Evolutionary conservation across 37 sponge, comb jelly and placozoan genomes (phyloP), one percentile per base, ranked within the genome.

Genomic region (Ianthella basta): DNA sequence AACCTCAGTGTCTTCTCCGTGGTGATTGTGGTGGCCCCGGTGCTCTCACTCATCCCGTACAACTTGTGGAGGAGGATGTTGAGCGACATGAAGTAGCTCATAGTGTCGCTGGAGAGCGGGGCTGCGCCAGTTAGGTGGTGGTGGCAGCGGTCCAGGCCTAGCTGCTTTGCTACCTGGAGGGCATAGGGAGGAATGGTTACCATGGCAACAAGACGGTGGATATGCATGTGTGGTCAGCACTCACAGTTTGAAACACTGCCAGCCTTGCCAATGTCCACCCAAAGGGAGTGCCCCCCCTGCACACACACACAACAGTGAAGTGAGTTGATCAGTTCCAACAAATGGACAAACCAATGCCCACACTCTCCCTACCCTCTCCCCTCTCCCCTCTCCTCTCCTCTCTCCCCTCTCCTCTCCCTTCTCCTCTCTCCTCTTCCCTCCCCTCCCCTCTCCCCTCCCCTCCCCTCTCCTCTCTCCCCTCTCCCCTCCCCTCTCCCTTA

Each of bases 21-120:
- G 8, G 91, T 92, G 59, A 93, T 79, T 37, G 91, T 93, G 29
- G 94, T 87, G 2, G 94, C 91, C 0, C 92, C 92, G 56, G 94
- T 81, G 35, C 90, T 91, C 61, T 97, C 98, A 57, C 88, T 93
- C 94, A 97, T 92, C 23, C 99, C 99, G 82, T 97, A 99, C 23
- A 99, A 55, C 82, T 99, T 92, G 59, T 91, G 85, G 14, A 99
- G 85, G 18, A 93, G 86, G 21, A 99, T 88, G 68, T 99, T 87
- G 77, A 99, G 25, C 72, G 91, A 89, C 84, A 88, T 88, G 89
- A 97, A 99, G 89, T 92, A 99, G 23, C 82, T 78, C 35, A 96
- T 80, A 0, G 95, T 93, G 37, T 95, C 94, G 53, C 88, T 84
- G 16, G 86, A 81, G 59, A 94, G 91, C 37, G 99, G 99, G 25